Conservation (phyloP, 2,888 invertebrate species). For the Trachelus tabidus region DNA sequence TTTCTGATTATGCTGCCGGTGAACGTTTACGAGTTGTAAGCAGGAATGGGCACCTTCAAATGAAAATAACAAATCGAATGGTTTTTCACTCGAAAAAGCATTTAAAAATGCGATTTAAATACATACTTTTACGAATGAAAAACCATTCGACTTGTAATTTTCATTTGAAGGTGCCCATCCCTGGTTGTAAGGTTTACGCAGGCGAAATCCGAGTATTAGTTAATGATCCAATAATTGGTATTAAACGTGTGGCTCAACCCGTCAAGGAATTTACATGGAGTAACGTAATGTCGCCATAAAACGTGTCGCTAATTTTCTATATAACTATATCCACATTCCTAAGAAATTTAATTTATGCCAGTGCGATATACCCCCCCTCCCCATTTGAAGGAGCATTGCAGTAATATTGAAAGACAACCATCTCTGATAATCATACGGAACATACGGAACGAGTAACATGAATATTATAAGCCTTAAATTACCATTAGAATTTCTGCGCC, state of each 20-base stretch:
- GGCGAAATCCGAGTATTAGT: slow-evolving; percentile 8
- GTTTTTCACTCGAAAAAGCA: too few species aligned
- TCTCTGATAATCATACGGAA: not conserved
- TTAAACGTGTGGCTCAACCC: not conserved
- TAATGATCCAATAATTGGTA: slow-evolving; percentile 17
- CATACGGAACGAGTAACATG: not conserved
- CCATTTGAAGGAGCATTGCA: not conserved
- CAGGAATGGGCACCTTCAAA: too few species aligned
- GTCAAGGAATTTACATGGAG: not conserved
- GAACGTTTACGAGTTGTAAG: slow-evolving; percentile 10
- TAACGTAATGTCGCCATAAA: not conserved
- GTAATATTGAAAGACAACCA: not conserved
- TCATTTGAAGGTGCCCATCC: too few species aligned
- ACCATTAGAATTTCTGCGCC: not conserved
- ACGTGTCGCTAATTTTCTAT: not conserved
- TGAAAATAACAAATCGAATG: too few species aligned
- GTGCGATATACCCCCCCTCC: not conserved
- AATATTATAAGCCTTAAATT: not conserved
- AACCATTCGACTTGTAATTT: too few species aligned
- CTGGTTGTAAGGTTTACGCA: slow-evolving; percentile 6
- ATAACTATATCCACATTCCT: not conserved
- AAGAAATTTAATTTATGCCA: not conserved
- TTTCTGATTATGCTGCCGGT: not conserved
- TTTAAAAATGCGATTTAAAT: too few species aligned
- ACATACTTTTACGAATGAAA: too few species aligned